These are phyloP conservation scores for Platysteira castanea DNA, from an alignment of 2,113 vertebrate species.

Conservation along the genomic window DNA sequence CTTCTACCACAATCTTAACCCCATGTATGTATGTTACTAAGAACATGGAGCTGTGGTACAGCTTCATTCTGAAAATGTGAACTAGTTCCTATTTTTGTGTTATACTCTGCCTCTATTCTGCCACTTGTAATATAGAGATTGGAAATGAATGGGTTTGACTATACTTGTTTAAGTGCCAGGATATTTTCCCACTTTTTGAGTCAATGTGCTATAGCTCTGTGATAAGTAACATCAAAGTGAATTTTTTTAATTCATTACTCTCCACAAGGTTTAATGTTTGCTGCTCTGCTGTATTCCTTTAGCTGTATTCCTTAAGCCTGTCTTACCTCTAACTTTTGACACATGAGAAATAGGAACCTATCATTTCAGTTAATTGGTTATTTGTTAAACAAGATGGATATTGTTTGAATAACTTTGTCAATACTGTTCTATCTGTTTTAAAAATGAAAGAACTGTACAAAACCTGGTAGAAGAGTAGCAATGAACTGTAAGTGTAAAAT, in stretches of 20 bases:
- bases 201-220: background rate
- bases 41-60: background rate
- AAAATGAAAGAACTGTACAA: background rate
- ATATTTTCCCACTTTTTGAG: conserved; percentile 2
- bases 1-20: background rate
- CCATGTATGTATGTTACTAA: background rate
- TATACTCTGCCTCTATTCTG: background rate
- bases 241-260: background rate
- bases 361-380: background rate
- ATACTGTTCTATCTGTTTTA: background rate
- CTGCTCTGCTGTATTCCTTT: no score
- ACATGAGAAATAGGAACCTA: background rate
- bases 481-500: background rate
- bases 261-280: background rate
- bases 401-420: background rate
- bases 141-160: conserved; percentile 19
- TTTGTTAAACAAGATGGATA: background rate
- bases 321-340: background rate
- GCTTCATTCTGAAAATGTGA: background rate
- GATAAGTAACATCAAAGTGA: conserved; percentile 23
- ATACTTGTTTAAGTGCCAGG: background rate
- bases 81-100: background rate
- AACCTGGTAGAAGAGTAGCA: background rate
- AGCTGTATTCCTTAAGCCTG: background rate
- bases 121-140: background rate